These are phyloP conservation scores for Neocrepidodera transversa DNA, from an alignment of 2,888 invertebrate species.

Conservation along the genomic window DNA sequence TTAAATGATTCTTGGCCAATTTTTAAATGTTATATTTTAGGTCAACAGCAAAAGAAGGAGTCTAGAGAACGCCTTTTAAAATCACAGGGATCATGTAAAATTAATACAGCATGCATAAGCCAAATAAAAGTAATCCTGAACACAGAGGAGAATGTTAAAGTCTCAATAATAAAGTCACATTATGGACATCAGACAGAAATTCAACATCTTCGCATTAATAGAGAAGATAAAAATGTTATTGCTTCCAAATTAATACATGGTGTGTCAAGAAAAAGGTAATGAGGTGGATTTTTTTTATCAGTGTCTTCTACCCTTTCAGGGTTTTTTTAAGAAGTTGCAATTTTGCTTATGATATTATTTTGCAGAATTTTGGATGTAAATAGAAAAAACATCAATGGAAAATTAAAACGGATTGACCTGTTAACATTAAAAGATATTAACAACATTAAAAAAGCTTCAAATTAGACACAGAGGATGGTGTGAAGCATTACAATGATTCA, in stretches of 20 bases:
- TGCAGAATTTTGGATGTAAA: conserved; percentile 22
- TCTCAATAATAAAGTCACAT: neutral
- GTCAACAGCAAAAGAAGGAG: too few species aligned
- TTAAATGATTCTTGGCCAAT: too few species aligned
- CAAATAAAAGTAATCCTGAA: too few species aligned
- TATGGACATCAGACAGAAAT: neutral
- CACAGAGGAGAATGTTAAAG: neutral
- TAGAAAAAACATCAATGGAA: conserved; percentile 12
- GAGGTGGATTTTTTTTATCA: neutral
- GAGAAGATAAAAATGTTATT: neutral
- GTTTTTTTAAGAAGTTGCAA: too few species aligned
- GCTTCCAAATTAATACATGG: neutral
- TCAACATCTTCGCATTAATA: neutral
- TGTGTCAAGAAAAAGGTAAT: neutral
- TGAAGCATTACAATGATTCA: neutral
- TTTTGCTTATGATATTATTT: too few species aligned
- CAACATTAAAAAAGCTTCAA: neutral
- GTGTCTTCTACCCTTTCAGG: neutral
- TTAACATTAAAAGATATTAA: neutral
- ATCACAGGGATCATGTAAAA: too few species aligned
- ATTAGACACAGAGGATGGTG: neutral
- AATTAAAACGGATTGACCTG: neutral
- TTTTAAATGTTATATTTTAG: too few species aligned
- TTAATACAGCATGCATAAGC: too few species aligned
- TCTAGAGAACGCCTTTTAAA: too few species aligned